Conservation (phyloP, 2,797 vertebrate species). For the Gouania willdenowi region DNA sequence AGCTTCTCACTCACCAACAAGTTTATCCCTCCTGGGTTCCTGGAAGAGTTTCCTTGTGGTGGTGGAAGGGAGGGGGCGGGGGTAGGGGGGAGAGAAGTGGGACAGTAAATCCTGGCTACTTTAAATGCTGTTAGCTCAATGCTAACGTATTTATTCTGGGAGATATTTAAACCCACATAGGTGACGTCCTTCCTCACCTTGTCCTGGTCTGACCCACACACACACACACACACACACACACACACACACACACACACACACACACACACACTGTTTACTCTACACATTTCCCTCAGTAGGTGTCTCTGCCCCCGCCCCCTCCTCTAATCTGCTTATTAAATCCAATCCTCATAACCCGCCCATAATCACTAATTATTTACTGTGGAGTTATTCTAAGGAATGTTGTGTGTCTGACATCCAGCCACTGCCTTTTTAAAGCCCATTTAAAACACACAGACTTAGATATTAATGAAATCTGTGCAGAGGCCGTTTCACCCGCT, state of each 20-base stretch:
- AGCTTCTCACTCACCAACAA: slow-evolving; percentile 5
- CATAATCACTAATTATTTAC: slow-evolving; percentile 22
- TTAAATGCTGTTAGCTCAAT: neutral
- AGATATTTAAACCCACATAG: slow-evolving; percentile 4
- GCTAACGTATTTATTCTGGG: slow-evolving; percentile 8
- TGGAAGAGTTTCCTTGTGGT: neutral
- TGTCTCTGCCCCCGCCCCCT: neutral
- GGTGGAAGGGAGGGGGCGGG: too few relatives aligned
- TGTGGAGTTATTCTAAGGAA: too few relatives aligned
- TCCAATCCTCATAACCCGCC: slow-evolving; percentile 23
- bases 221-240: neutral
- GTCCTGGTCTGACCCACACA: slow-evolving; percentile 31
- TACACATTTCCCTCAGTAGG: neutral
- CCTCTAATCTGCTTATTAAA: slow-evolving; percentile 24
- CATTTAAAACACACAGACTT: slow-evolving; percentile 2
- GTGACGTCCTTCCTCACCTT: neutral
- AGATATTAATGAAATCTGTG: slow-evolving; percentile 14
- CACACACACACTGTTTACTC: slow-evolving; percentile 1
- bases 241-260: slow-evolving; percentile 6
- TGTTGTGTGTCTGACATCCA: too few relatives aligned
- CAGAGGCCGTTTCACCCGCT: slow-evolving; percentile 2
- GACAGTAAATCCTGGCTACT: slow-evolving; percentile 10
- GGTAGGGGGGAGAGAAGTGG: neutral
- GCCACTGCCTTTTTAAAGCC: too few relatives aligned
- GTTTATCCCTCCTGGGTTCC: slow-evolving; percentile 5